Base-by-base conservation (phyloP, 2,113 vertebrate species). In the Microcebus ravelobensis region DNA sequence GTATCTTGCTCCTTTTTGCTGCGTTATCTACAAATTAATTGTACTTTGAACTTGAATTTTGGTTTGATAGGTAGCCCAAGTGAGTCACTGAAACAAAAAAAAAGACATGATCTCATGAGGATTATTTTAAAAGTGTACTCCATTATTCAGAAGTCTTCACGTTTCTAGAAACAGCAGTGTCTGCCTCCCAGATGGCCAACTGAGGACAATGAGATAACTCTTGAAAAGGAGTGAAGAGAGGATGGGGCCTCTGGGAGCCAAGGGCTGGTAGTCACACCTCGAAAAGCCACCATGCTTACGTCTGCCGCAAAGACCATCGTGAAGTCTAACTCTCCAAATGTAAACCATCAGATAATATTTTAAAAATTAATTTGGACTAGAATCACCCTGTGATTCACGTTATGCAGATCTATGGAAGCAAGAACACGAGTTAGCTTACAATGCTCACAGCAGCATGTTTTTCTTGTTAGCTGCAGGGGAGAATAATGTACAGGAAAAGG, bases 401-500 rank as follows among this genome's bases (percentile, higher is more conserved):
- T 57, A 10, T 14, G 39, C 29, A 15, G 82, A 57, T 68, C 67
- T 96, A 55, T 65, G 92, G 95, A 73, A 98, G 98, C 96, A 67
- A 68, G 91, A 93, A 74, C 92, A 91, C 39, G 87, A 94, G 45
- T 77, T 92, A 96, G 98, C 81, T 96, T 93, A 59, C 93, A 91
- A 90, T 80, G 45, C 67, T 96, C 96, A 95, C 39, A 87, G 96
- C 90, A 77, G 84, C 82, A 36, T 98, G 98, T 98, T 99, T 98
- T 98, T 95, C 97, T 97, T 97, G 96, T 98, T 98, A 98, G 98
- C 98, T 98, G 98, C 95, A 98, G 98, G 83, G 98, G 98, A 98
- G 98, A 99, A 98, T 98, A 99, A 98, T 98, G 99, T 98, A 98
- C 99, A 99, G 99, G 99, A 99, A 99, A 98, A 98, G 99, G 98